Evolutionary conservation across 2,888 invertebrate species (phyloP).

Genomic region (Brassicogethes aeneus): DNA sequence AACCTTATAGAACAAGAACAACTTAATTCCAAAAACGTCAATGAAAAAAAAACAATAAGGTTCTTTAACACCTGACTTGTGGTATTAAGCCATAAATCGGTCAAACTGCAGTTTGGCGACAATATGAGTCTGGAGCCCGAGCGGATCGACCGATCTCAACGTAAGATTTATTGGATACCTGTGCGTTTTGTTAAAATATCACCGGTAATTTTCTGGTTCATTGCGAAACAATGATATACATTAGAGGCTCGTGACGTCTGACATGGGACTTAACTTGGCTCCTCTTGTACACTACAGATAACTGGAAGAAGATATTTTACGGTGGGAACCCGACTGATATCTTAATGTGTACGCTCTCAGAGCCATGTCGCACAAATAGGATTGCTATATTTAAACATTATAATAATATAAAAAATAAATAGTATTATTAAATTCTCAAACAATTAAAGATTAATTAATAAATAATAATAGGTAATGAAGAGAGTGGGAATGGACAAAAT

Average conservation of each 20-base stretch:
- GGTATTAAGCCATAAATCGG: too few species aligned
- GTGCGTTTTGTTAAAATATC: constrained; percentile 26
- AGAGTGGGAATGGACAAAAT: too few species aligned
- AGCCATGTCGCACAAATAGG: too few species aligned
- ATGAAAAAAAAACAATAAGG: too few species aligned
- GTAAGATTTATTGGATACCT: constrained; percentile 20
- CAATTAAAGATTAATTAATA: too few species aligned
- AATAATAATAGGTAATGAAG: too few species aligned
- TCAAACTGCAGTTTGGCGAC: constrained; percentile 1
- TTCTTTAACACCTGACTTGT: too few species aligned
- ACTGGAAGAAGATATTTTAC: constrained; percentile 23
- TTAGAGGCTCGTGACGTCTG: constrained; percentile 25
- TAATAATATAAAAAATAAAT: too few species aligned
- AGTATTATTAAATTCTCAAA: too few species aligned
- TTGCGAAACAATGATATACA: constrained; percentile 27
- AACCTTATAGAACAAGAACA: too few species aligned
- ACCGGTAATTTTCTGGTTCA: constrained; percentile 26
- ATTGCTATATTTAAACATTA: too few species aligned
- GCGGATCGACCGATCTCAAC: not conserved
- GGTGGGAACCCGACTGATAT: constrained; percentile 24
- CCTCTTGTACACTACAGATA: constrained; percentile 24
- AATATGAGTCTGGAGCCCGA: not conserved
- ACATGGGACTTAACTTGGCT: constrained; percentile 26
- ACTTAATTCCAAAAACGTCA: too few species aligned
- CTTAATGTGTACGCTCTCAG: constrained; percentile 18